phyloP scores from a whole-genome alignment of 2,797 vertebrate genomes.

The Luscinia megarhynchos region DNA sequence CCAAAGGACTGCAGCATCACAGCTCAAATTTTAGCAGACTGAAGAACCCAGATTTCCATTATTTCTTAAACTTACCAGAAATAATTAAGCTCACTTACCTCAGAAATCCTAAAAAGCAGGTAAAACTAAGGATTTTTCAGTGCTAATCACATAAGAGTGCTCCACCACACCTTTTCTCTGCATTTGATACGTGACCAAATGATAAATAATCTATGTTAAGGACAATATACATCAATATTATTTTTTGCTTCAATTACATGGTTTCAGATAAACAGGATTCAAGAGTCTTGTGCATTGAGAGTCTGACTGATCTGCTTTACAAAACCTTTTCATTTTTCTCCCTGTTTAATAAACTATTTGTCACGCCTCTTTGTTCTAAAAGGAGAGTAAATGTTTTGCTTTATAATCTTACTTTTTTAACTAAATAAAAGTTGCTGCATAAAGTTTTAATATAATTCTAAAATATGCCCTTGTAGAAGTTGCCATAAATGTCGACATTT shows the following conservation, averaged over 20 bases:
- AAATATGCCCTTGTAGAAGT: constrained; percentile 80
- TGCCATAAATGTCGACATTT: constrained; percentile 79
- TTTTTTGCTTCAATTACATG: neutral
- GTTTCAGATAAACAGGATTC: constrained; percentile 53
- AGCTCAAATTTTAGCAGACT: neutral
- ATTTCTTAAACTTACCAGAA: neutral
- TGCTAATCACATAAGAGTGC: neutral
- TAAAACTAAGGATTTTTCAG: neutral
- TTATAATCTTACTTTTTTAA: constrained; percentile 73
- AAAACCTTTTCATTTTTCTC: neutral
- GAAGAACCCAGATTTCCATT: neutral
- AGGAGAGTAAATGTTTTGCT: constrained; percentile 70
- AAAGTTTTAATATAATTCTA: constrained; percentile 76
- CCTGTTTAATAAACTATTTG: neutral
- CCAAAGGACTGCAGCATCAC: neutral
- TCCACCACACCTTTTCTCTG: neutral
- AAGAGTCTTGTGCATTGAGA: constrained; percentile 6
- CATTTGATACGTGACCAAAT: neutral
- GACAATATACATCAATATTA: constrained; percentile 27
- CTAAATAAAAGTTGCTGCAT: constrained; percentile 77
- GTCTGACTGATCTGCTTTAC: neutral
- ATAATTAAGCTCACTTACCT: neutral
- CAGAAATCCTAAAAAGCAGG: neutral
- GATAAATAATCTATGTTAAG: neutral
- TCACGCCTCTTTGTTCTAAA: neutral